These are phyloP conservation scores for Rhagonycha lutea DNA, from an alignment of 2,888 invertebrate genomes.

Conservation along the genomic window DNA sequence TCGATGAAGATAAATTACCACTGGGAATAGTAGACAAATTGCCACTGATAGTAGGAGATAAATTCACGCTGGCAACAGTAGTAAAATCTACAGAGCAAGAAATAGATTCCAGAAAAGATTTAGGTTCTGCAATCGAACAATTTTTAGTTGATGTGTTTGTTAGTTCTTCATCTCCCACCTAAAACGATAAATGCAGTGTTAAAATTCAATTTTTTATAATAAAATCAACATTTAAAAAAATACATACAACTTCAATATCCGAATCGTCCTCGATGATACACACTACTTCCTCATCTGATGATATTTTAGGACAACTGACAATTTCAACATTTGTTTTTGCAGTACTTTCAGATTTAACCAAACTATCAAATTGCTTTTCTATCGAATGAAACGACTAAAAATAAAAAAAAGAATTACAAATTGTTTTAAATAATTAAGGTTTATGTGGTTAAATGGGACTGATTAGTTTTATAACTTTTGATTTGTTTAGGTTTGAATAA, in stretches of 20 bases:
- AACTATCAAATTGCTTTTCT: neutral
- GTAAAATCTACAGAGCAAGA: neutral
- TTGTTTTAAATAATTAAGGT: neutral
- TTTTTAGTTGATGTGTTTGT: neutral
- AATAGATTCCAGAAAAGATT: neutral
- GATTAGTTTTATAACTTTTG: too few relatives aligned
- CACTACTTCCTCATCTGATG: neutral
- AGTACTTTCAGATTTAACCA: neutral
- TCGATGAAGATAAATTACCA: neutral
- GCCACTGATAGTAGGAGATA: neutral
- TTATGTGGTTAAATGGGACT: too few relatives aligned
- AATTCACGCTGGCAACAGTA: neutral
- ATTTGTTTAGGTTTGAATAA: too few relatives aligned
- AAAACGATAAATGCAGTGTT: neutral
- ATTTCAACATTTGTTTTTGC: neutral
- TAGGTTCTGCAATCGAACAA: neutral
- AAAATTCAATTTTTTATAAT: neutral
- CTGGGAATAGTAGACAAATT: neutral
- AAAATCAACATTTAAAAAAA: neutral
- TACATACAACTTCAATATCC: slow-evolving; percentile 10
- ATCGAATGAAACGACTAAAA: neutral
- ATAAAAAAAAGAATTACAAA: neutral
- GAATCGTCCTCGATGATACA: slow-evolving; percentile 17
- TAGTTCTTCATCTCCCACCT: neutral
- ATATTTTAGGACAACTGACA: neutral